These are phyloP conservation scores for Cichlasoma orientale DNA, from an alignment of 2,797 vertebrate species.

Conservation along the genomic window DNA sequence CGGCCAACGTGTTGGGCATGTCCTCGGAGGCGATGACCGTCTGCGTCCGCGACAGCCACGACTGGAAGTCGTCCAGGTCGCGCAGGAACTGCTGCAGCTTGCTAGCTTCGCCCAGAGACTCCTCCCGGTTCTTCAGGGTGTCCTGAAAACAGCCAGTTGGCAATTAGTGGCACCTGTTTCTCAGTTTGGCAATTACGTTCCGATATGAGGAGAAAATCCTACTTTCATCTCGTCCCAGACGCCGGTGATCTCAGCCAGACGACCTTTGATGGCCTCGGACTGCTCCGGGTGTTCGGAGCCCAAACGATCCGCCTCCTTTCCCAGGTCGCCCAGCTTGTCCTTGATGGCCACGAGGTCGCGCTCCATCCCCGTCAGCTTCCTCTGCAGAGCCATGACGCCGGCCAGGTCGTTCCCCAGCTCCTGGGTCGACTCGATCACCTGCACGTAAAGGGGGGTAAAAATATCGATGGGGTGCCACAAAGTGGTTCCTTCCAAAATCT, in stretches of 20 bases:
- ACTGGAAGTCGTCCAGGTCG: conserved; percentile 97
- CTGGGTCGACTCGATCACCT: conserved; percentile 97
- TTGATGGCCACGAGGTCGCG: conserved; percentile 96
- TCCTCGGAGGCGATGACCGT: conserved; percentile 97
- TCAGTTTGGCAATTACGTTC: accelerated
- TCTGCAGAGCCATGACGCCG: conserved; percentile 96
- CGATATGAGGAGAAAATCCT: accelerated
- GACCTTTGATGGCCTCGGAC: conserved; percentile 89
- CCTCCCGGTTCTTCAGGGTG: conserved; percentile 92
- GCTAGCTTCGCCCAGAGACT: conserved; percentile 95
- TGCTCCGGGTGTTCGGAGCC: conserved; percentile 92
- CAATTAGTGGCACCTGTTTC: accelerated
- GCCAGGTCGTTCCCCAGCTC: conserved; percentile 96
- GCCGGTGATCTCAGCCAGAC: conserved; percentile 88
- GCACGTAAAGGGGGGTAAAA: neutral
- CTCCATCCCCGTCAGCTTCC: conserved; percentile 98
- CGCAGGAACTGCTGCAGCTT: conserved; percentile 98
- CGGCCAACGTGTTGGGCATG: conserved; percentile 94
- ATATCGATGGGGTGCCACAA: accelerated
- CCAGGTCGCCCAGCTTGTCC: conserved; percentile 92
- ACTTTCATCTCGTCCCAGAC: conserved; percentile 98
- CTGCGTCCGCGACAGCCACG: conserved; percentile 96
- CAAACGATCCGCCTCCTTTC: conserved; percentile 92
- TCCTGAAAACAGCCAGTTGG: conserved; percentile 55
- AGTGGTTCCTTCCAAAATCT: neutral